Base-by-base conservation (phyloP, 2,888 invertebrate genomes). In the Melitaea athalia region DNA sequence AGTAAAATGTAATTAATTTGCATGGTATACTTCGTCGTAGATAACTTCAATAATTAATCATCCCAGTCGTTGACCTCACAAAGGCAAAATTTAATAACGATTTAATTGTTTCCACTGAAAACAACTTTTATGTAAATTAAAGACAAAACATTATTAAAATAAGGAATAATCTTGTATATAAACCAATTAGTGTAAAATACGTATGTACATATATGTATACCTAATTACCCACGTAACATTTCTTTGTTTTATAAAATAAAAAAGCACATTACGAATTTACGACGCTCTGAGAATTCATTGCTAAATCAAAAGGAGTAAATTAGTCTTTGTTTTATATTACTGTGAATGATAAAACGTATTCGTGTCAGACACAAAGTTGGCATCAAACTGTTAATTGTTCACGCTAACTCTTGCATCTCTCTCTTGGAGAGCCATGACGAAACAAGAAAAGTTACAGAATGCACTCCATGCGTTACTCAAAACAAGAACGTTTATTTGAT, bases 61-160 rank as follows among this genome's bases (percentile, higher is more conserved):
- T 57, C 38, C 38, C 10, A 12, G 42, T 38, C 57, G 42, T 38
- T n/a, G 57, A 38, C 57, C 57, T 57, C 42, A 57, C 42, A 55
- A 55, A 33, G 24, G 33, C 3, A n/a, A 55, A 7, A 52, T 52
- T 14, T 24, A 52, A 24, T 31, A 52, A 33, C n/a, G n/a, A 55
- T 14, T 31, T 12, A 53, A 33, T 14, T 14, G 31, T 55, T 55
- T 33, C 33, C 8, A 55, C 33, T 55, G 55, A 55, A 55, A 52
- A 33, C n/a, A 55, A 7, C 8, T n/a, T 55, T 55, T 3, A 33
- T 5, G n/a, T 55, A 8, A n/a, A 55, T 33, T 5, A 52, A 11
- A 7, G 6, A 14, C 10, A 38, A 52, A 31, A 52, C 4, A 24
- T 11, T n/a, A 33, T n/a, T n/a, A 14, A n/a, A n/a, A 55, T n/a